Conservation (phyloP, 2,888 invertebrate genomes). For the Amiota mariae region DNA sequence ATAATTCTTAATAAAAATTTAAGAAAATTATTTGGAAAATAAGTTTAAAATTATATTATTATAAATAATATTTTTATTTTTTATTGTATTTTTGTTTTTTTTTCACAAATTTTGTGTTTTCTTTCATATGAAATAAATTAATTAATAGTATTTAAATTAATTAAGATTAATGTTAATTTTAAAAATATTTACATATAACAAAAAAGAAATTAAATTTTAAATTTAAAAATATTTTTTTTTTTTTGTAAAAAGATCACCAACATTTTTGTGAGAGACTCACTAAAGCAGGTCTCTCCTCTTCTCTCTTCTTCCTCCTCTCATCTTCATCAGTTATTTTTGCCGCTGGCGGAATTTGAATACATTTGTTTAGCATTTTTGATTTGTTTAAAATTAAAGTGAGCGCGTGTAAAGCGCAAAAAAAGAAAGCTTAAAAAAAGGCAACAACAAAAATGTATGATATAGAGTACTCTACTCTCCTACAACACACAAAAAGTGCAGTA, state of each 20-base stretch:
- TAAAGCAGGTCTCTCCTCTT: too few relatives aligned
- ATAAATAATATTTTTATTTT: constrained; percentile 12
- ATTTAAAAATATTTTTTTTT: background rate
- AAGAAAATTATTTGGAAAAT: background rate
- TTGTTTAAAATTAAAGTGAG: too few relatives aligned
- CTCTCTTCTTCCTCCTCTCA: too few relatives aligned
- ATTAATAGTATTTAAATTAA: constrained; percentile 60
- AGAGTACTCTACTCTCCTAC: too few relatives aligned
- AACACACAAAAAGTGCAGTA: too few relatives aligned
- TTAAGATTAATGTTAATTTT: constrained; percentile 41
- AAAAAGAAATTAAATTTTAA: background rate
- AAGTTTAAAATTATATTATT: constrained; percentile 15
- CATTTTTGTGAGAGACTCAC: too few relatives aligned
- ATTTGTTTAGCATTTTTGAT: too few relatives aligned
- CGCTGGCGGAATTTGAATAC: too few relatives aligned
- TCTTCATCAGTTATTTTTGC: too few relatives aligned
- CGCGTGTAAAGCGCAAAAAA: too few relatives aligned
- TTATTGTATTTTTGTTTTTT: constrained; percentile 39
- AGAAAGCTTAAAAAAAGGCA: too few relatives aligned
- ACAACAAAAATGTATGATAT: too few relatives aligned
- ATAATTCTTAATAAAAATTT: constrained; percentile 49
- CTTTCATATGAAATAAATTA: constrained; percentile 55
- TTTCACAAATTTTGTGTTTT: constrained; percentile 41
- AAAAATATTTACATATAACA: background rate
- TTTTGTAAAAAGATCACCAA: background rate